Evolutionary conservation across 1,140 invertebrate species (phyloP), one percentile per base, ranked within the genome.

Genomic region (Phortica variegata): DNA sequence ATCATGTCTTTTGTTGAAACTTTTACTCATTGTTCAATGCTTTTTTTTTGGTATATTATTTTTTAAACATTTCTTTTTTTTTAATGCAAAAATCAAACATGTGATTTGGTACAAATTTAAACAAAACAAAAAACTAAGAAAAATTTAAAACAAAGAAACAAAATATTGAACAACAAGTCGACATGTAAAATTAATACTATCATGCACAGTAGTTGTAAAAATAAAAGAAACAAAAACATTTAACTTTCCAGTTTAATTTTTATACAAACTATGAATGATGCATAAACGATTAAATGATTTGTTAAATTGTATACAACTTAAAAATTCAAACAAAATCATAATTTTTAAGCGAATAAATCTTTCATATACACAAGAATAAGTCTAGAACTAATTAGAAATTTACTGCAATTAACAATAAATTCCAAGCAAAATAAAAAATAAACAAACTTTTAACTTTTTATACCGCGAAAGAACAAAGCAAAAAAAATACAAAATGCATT

Each of bases 21-120:
- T n/a, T n/a, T n/a, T n/a, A n/a, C n/a, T n/a, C n/a, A n/a, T n/a
- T n/a, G n/a, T n/a, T n/a, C n/a, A n/a, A n/a, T n/a, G n/a, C n/a
- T n/a, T n/a, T n/a, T n/a, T n/a, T 26, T 26, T 26, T 26, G 33
- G 6, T 36, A 13, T 36, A 5, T 36, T 13, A 8, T 36, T 13
- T 36, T 36, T 36, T 36, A n/a, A n/a, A 36, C 6, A 36, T 8
- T n/a, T n/a, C n/a, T n/a, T n/a, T n/a, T n/a, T n/a, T n/a, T 13
- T 36, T n/a, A 36, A 36, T 13, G 16, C 12, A 16, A 36, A 36
- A 36, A 16, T 36, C 33, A 46, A 31, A 46, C 23, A 36, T 46
- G 43, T 46, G 43, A 46, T 46, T 46, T 46, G 43, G 43, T 46
- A 46, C 43, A 46, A 46, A 46, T 46, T 46, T 46, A 37, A 34